Evolutionary conservation across 2,888 invertebrate genomes (phyloP), one percentile per base, ranked within the genome.

Genomic region (Acanthosoma haemorrhoidale): DNA sequence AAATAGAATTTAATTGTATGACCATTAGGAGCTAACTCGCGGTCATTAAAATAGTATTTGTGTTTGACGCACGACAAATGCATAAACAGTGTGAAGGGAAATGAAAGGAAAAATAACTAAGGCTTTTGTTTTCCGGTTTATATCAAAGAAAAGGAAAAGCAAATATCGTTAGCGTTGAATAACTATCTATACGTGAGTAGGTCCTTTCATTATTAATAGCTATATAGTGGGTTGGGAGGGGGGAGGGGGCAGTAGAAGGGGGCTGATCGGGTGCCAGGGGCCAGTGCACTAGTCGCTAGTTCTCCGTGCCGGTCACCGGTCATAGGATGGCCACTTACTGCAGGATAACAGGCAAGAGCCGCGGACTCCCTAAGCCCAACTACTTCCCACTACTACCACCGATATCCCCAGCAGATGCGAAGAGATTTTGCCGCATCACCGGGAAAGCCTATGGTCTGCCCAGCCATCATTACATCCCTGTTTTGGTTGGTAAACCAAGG

Each of bases 331-430:
- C 76, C 4, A 74, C 89, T 78, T 89, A 87, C 80, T 92, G 91
- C 80, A 87, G 90, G 80, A 90, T 91, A 76, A 92, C 91, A 71
- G 89, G 91, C 77, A 87, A 87, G 79, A 89, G 90, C 80, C 85
- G 88, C 76, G 87, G 89, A 77, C 85, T 91, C 77, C 91, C 91
- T 67, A 88, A 90, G 78, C 90, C 91, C 68, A 90, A 91, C 80
- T 92, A 91, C 79, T 88, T 91, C 77, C 91, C 92, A 18, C 82
- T 92, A 66, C 82, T 91, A 75, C 89, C 90, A 58, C 91, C 91
- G 3, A 87, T 91, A 72, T 90, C 90, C 61, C 90, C 91, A 13
- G 90, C 89, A n/a, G 91, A 91, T 78, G 91, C 91, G 1, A 87
- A 88, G 77, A 84, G 90, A 73, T 87, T 88, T 79, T 90, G 91